Evolutionary conservation across 2,888 invertebrate genomes (phyloP), one percentile per base, ranked within the genome.

Genomic region (Clistopyga incitator): DNA sequence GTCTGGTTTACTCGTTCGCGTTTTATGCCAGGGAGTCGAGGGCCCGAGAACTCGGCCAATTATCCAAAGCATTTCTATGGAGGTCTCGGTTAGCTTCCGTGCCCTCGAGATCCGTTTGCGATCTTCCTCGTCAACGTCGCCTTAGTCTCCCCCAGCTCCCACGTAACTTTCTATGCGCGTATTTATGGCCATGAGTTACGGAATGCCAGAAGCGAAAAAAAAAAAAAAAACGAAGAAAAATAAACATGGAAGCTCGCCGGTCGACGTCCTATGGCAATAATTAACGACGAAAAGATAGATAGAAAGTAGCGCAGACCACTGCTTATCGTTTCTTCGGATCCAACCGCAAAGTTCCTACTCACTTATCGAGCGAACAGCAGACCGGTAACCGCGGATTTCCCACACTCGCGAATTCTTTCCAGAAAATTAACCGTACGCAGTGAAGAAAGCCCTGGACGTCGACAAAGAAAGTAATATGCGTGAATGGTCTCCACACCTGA

Each of bases 31-130:
- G 11, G 38, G 38, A 71, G 10, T 29, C 38, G 47, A 34, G 61
- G 23, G 65, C 56, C 65, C 64, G 70, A 70, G 78, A 83, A 67
- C 67, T 77, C 61, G 65, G 59, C 83, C 83, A 83, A 83, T 83
- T 79, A 83, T 82, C 78, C 65, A 25, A 45, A 34, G 54, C 52
- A 71, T 72, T 83, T 83, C 79, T 76, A 79, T 79, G 45, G 82
- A 59, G 52, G 78, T 65, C 82, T 76, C 71, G 71, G 78, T 79
- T 79, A 67, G 71, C 76, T 83, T 72, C 79, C 83, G 50, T 67
- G 71, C 65, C 67, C 65, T 67, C 50, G 79, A 83, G 83, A 83
- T 83, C 67, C 76, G 59, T 76, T 76, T 45, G 72, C 79, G 76
- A 83, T 83, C 45, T 79, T 74, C 38, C 65, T 74, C 75, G 67